A percentile compares a stretch with the other conserved stretches of the same genome.
phyloP scores from a whole-genome alignment of 2,888 invertebrate genomes.

The Pseudolycoriella hygida region DNA sequence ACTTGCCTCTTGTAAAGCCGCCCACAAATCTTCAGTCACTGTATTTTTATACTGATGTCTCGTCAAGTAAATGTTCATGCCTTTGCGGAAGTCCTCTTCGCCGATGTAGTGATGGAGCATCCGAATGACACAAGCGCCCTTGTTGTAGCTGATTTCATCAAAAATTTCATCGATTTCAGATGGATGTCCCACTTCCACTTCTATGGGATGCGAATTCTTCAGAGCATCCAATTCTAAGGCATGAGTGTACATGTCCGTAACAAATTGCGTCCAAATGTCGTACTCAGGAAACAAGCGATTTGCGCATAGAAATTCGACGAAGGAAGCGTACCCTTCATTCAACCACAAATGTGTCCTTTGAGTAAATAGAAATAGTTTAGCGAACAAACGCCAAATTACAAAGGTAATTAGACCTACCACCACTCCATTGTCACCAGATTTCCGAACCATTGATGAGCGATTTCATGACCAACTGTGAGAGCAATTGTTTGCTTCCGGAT shows the following conservation, averaged over 20 bases:
- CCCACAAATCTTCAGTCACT: slow-evolving; percentile 86
- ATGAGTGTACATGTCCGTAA: slow-evolving; percentile 68
- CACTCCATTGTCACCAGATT: slow-evolving; percentile 37
- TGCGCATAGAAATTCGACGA: slow-evolving; percentile 88
- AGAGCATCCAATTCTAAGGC: slow-evolving; percentile 76
- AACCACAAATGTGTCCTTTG: slow-evolving; percentile 70
- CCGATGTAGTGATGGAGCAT: slow-evolving; percentile 92
- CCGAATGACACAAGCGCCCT: slow-evolving; percentile 85
- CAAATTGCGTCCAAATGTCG: slow-evolving; percentile 94
- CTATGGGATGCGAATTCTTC: slow-evolving; percentile 89
- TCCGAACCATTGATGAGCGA: slow-evolving; percentile 98
- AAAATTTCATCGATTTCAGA: slow-evolving; percentile 95
- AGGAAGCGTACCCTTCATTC: slow-evolving; percentile 92
- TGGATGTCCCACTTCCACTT: slow-evolving; percentile 87
- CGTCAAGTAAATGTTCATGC: slow-evolving; percentile 79
- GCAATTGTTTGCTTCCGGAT: slow-evolving; percentile 73
- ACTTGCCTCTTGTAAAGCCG: slow-evolving; percentile 70
- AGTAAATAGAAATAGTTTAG: too few species aligned
- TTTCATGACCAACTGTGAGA: slow-evolving; percentile 76
- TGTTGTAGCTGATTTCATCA: slow-evolving; percentile 92
- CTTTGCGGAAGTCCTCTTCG: slow-evolving; percentile 78
- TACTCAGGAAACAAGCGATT: slow-evolving; percentile 86
- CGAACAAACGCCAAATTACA: slow-evolving; percentile 80
- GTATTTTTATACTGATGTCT: slow-evolving; percentile 83
- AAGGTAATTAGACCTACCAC: slow-evolving; percentile 51